phyloP scores from a whole-genome alignment of 1,140 invertebrate species.

The Aphaenogaster floridana region DNA sequence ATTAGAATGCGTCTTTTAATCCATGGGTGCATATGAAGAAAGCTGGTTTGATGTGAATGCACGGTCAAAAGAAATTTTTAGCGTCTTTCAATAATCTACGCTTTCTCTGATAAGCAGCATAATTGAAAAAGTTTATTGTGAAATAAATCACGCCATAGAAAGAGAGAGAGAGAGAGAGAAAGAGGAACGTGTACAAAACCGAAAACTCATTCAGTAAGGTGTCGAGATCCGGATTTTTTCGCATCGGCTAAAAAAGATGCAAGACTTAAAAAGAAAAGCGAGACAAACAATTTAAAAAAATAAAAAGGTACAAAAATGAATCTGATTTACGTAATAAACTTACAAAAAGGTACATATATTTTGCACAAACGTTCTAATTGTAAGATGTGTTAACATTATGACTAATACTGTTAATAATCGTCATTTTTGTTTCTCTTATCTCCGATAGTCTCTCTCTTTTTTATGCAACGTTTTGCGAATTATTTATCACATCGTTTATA shows the following conservation, averaged over 20 bases:
- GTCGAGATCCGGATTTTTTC: neutral
- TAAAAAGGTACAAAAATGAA: neutral
- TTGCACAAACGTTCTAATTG: neutral
- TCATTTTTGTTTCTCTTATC: slow-evolving; percentile 13
- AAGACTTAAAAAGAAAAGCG: neutral
- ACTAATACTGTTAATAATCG: neutral
- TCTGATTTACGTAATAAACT: neutral
- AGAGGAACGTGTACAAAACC: neutral
- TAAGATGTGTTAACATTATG: slow-evolving; percentile 4
- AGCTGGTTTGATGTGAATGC: slow-evolving; percentile 5
- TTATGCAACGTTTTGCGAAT: slow-evolving; percentile 12
- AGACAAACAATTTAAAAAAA: neutral
- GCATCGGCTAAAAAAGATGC: neutral
- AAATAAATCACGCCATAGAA: neutral
- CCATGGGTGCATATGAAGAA: neutral
- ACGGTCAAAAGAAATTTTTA: slow-evolving; percentile 13
- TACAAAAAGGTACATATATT: neutral
- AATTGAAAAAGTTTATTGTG: slow-evolving; percentile 7
- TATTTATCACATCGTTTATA: slow-evolving; percentile 15
- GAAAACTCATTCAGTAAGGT: neutral
- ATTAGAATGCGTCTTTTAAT: slow-evolving; percentile 26
- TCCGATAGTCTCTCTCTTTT: neutral
- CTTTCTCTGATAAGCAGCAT: slow-evolving; percentile 3
- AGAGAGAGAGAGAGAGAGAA: too few relatives aligned
- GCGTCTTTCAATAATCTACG: slow-evolving; percentile 6